A percentile compares a stretch with the other conserved stretches of the same genome.
These are phyloP conservation scores for Phaetusa simplex DNA, from an alignment of 2,113 vertebrate species.

Conservation along the genomic window DNA sequence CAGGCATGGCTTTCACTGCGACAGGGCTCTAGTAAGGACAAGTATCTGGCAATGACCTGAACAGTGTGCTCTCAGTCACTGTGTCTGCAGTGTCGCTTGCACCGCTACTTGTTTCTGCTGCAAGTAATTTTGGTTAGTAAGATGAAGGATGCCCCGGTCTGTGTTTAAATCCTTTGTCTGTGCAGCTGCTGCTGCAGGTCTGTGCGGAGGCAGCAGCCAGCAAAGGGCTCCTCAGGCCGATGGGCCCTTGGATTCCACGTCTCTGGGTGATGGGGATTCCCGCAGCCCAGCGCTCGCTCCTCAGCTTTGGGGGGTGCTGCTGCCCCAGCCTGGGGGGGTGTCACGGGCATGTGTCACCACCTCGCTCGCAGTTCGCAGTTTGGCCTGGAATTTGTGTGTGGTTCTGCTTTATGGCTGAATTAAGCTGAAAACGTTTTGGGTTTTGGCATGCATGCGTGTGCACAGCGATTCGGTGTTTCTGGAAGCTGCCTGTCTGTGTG, in stretches of 20 bases:
- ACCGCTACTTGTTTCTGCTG: accelerated
- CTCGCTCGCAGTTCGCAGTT: background rate
- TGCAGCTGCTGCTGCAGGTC: background rate
- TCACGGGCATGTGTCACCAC: accelerated
- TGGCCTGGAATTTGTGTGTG: background rate
- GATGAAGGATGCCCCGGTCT: background rate
- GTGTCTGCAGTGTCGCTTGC: accelerated
- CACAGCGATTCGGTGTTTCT: background rate
- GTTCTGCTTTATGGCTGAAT: background rate
- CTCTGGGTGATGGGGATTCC: background rate
- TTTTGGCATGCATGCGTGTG: background rate
- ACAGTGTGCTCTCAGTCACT: background rate
- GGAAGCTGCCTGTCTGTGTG: background rate
- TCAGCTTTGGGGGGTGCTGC: background rate
- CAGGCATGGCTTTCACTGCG: background rate
- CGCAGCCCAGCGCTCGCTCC: background rate
- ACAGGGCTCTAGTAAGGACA: background rate
- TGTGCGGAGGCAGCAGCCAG: background rate
- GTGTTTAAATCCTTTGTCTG: background rate
- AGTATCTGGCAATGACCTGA: background rate
- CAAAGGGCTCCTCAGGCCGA: background rate
- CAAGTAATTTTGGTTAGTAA: accelerated
- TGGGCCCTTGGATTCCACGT: background rate
- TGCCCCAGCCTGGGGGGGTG: background rate
- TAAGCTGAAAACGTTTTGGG: background rate